Base-by-base conservation (phyloP, 2,113 vertebrate species). In the Parotia lawesii region DNA sequence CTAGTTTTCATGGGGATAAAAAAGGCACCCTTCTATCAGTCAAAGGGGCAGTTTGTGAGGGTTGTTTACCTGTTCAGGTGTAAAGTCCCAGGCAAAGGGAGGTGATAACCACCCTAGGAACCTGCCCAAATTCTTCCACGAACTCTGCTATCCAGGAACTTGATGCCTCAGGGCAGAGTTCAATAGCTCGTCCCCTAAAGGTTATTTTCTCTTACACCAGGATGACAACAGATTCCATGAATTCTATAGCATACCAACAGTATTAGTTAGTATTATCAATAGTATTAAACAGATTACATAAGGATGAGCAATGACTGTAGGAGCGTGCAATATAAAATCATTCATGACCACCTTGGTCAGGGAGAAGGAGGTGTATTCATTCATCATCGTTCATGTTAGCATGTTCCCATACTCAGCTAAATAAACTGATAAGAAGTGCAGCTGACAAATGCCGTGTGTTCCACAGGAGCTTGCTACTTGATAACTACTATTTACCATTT, bases 171-270 rank as follows among this genome's bases (percentile, higher is more conserved):
- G 15, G 15, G 28, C 15, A 64, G n/a, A n/a, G 38, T 64, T 84
- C 19, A 84, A 5, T n/a, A 38, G 18, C 28, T 73, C 5, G 7
- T 47, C 19, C 17, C 14, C 21, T 47, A 22, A 64, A 54, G 18
- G 8, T 10, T 42, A 4, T 71, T 51, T 71, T 61, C n/a, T 38
- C 18, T 73, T 84, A n/a, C 15, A 23, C 4, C 15, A 22, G 21
- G 9, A 54, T 38, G 48, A 33, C 17, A 4, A 62, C 7, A 83
- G 33, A 72, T 33, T 33, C 40, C 14, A 45, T 45, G 2, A 61
- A 82, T 42, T 61, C 31, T 10, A 20, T 24, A 54, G 17, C 0
- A 0, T 54, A 38, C 9, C 11, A 38, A 38, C 5, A 27, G 9
- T 22, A 22, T 33, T 45, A 54, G 9, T 5, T 17, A 54, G 38